Conservation (phyloP, 2,113 vertebrate genomes). For the Rhagologus leucostigma region DNA sequence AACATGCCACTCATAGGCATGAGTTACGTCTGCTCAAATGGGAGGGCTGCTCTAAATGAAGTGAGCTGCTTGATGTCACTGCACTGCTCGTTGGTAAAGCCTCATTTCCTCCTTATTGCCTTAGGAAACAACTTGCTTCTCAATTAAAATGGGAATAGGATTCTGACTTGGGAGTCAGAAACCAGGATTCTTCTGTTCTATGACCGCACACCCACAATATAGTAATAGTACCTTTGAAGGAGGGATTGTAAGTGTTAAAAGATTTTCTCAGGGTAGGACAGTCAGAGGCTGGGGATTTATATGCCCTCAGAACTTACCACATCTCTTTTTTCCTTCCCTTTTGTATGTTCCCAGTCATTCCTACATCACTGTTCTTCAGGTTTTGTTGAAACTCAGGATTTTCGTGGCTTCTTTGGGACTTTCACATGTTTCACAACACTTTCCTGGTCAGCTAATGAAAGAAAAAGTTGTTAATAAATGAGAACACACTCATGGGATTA, state of each 20-base stretch:
- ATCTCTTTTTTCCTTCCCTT: neutral
- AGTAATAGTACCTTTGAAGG: neutral
- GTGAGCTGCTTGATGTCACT: neutral
- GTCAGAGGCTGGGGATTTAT: neutral
- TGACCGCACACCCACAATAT: neutral
- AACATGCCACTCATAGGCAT: neutral
- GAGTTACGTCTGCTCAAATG: neutral
- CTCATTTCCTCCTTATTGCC: neutral
- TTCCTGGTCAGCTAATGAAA: neutral
- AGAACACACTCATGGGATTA: fast-evolving
- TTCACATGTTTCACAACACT: neutral
- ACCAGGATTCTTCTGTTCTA: neutral
- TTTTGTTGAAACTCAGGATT: slow-evolving; percentile 14
- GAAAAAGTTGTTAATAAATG: neutral
- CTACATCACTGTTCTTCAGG: neutral
- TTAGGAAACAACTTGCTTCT: neutral
- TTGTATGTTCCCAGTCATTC: neutral
- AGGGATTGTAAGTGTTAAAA: neutral
- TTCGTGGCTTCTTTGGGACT: neutral
- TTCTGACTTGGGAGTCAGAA: neutral
- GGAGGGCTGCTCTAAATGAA: neutral
- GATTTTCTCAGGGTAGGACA: neutral
- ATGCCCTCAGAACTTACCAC: neutral
- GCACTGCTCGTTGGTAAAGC: neutral
- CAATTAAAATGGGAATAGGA: neutral